Evolutionary conservation across 2,113 vertebrate species (phyloP), one percentile per base, ranked within the genome.

Genomic region (Antechinus stuartii): DNA sequence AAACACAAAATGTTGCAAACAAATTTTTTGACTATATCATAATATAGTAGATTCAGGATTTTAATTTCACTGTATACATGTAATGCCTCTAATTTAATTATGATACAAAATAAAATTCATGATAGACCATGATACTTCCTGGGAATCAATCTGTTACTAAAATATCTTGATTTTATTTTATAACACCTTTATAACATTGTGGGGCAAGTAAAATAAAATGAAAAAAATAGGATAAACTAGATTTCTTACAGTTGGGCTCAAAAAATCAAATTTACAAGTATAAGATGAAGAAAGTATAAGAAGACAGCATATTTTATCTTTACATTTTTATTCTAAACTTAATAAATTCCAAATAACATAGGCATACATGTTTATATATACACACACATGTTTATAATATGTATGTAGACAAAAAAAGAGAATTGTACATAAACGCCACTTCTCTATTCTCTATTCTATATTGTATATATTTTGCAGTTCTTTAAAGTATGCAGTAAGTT

Each of bases 1-100:
- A 47, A 96, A 68, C 9, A 11, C 90, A 90, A 90, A 91, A 49
- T 92, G 91, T 91, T 94, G 95, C 30, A 76, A 90, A 23, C 19
- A 12, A 14, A 0, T 53, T 46, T 93, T 55, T 76, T 42, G 3
- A 22, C 68, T 76, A 26, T 47, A 24, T 22, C 57, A 68, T 4
- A 9, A 30, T 54, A 50, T 50, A 14, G 49, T 61, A 68, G 90
- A 92, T 91, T 93, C 90, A 42, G 8, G 35, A 84, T 42, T 10
- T 25, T 52, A 50, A 8, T 94, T 90, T 94, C 52, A 47, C 2
- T 90, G 91, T 91, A 23, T 24, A 47, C 57, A 30, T 50, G 14
- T 12, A 54, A 35, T 84, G 8, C 19, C 49, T 92, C 52, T 54
- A 56, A 54, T 93, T 93, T 92, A 50, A 93, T 57, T 56, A 84